Percentiles rank a stretch among this genome's conserved stretches.
Conservation (phyloP, 2,113 vertebrate genomes). For the Sminthopsis crassicaudata region DNA sequence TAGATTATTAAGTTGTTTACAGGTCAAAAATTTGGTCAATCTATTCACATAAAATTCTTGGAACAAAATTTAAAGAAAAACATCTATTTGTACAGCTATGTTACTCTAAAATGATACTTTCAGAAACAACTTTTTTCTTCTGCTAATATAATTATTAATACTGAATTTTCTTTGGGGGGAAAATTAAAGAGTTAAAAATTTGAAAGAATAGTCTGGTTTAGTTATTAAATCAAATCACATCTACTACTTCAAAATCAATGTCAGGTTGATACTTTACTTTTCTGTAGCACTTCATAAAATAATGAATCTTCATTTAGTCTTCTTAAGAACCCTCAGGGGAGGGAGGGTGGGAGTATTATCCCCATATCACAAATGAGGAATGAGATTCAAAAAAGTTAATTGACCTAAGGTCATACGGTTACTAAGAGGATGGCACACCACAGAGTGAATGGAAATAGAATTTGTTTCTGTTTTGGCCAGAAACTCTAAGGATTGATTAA, state of each 20-base stretch:
- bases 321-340: not conserved
- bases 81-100: not conserved
- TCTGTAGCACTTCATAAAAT: not conserved
- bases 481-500: too few species aligned
- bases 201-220: not conserved
- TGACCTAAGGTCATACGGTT: not conserved
- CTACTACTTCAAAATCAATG: not conserved
- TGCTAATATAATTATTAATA: not conserved
- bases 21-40: not conserved
- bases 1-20: not conserved
- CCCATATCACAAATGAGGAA: not conserved
- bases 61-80: slow-evolving; percentile 9
- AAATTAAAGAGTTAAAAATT: not conserved
- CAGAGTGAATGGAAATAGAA: too few species aligned
- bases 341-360: not conserved
- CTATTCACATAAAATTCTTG: not conserved
- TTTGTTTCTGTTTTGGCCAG: too few species aligned
- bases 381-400: not conserved
- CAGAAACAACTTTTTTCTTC: not conserved
- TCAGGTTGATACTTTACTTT: not conserved
- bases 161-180: not conserved
- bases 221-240: not conserved
- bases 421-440: not conserved
- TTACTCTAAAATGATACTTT: not conserved
- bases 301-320: not conserved